Conservation (phyloP, 2,113 vertebrate species). For the Indri indri region DNA sequence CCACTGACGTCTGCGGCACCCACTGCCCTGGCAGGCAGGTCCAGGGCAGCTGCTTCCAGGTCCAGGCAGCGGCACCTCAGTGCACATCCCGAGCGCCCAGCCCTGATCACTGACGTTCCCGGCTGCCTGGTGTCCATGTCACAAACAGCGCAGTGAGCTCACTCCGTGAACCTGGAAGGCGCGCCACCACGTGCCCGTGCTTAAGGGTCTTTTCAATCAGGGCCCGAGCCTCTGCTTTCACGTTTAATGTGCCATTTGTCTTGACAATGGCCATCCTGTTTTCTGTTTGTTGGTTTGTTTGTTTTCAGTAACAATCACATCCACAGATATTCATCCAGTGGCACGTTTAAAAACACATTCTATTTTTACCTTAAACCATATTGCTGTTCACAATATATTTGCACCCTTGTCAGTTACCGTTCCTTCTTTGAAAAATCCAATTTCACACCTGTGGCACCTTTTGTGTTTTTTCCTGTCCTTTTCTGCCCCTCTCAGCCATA, state of each 20-base stretch:
- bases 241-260: neutral
- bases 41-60: too few species aligned
- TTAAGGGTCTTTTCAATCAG: neutral
- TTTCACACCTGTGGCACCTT: neutral
- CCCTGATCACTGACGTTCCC: neutral
- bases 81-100: neutral
- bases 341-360: neutral
- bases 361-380: neutral
- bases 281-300: neutral
- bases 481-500: neutral
- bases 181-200: fast-evolving
- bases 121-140: neutral
- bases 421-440: neutral
- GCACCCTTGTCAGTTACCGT: neutral
- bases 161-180: neutral
- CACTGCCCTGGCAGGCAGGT: fast-evolving
- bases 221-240: neutral
- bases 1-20: neutral
- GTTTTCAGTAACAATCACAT: neutral
- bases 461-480: neutral
- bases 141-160: neutral
- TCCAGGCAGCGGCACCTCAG: neutral
- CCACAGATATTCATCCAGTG: neutral
- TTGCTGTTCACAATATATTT: neutral
- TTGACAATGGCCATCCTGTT: neutral